Conservation (phyloP, 2,113 vertebrate species). For the Ginglymostoma cirratum region DNA sequence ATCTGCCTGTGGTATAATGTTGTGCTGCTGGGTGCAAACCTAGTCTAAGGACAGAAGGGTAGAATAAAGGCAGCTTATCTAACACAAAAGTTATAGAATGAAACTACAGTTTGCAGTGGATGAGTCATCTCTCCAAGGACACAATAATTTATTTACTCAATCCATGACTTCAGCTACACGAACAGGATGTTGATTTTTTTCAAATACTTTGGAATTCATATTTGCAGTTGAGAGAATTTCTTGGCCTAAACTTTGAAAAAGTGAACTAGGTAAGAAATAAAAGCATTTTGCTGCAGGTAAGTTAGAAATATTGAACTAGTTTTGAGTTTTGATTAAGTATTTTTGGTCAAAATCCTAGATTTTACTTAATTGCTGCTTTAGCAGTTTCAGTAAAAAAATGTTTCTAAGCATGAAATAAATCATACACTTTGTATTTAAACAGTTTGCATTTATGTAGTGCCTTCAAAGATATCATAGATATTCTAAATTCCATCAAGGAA, state of each 20-base stretch:
- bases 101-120: neutral
- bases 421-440: neutral
- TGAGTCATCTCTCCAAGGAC: constrained; percentile 8
- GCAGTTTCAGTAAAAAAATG: neutral
- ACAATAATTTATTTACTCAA: neutral
- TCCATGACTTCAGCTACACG: neutral
- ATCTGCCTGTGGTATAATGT: neutral
- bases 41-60: neutral
- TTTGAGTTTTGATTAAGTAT: neutral
- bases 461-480: neutral
- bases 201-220: neutral
- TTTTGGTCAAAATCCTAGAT: neutral
- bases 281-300: neutral
- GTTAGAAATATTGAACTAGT: neutral
- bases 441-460: neutral
- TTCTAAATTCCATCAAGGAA: neutral
- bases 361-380: neutral
- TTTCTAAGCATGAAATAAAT: neutral
- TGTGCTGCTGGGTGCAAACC: neutral
- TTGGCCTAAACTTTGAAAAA: neutral
- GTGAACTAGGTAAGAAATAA: neutral
- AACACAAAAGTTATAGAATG: neutral
- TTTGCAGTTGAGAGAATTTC: neutral
- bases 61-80: neutral
- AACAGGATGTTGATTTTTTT: constrained; percentile 16